Conservation (phyloP, 1,140 invertebrate genomes). For the Drosophila novamexicana region DNA sequence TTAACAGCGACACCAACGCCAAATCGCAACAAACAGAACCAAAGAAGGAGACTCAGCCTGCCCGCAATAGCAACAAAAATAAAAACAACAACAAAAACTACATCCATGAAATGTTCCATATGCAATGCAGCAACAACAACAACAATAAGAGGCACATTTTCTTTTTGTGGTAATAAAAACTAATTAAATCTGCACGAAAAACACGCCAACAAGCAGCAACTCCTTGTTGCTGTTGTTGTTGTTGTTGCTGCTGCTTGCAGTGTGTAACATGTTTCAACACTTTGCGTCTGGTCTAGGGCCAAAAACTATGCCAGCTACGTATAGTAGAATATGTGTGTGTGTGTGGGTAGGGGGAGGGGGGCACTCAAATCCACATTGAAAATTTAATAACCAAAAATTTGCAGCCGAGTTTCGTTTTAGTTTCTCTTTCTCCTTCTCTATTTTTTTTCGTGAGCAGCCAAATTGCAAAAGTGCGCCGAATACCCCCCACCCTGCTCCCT, state of each 20-base stretch:
- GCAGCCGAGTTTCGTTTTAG: constrained; percentile 28
- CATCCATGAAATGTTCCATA: constrained; percentile 58
- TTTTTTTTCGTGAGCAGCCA: constrained; percentile 38
- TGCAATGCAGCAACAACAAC: constrained; percentile 36
- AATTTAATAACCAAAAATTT: constrained; percentile 79
- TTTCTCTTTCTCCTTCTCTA: neutral
- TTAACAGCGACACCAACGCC: constrained; percentile 23
- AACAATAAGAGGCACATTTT: constrained; percentile 35
- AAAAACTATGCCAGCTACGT: constrained; percentile 14
- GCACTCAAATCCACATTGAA: constrained; percentile 73
- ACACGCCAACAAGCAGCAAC: constrained; percentile 31
- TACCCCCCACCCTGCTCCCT: neutral
- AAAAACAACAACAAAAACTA: constrained; percentile 16
- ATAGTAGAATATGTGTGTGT: too few relatives aligned
- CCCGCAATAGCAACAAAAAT: neutral
- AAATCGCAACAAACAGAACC: constrained; percentile 4
- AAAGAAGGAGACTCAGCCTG: constrained; percentile 5
- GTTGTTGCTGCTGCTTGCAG: constrained; percentile 1
- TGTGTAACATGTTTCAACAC: constrained; percentile 72
- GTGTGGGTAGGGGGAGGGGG: constrained; percentile 19
- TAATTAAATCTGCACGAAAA: constrained; percentile 76
- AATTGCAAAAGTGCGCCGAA: constrained; percentile 46
- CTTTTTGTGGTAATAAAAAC: constrained; percentile 74
- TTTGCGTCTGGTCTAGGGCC: constrained; percentile 62
- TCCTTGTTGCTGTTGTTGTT: constrained; percentile 19